phyloP scores from a whole-genome alignment of 2,797 vertebrate species.

The Gallinago solitaria region DNA sequence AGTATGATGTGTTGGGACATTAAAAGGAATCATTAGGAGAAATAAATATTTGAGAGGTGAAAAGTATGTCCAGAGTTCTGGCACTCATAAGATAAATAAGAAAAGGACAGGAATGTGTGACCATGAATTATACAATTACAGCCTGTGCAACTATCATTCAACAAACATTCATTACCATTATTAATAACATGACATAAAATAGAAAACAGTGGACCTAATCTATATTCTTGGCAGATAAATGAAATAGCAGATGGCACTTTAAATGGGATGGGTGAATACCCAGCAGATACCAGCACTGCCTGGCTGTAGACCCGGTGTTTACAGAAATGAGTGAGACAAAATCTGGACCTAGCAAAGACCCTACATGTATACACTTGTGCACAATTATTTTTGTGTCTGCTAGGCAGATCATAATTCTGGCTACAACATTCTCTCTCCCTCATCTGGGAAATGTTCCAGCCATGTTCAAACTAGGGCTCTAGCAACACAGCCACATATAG shows the following conservation, averaged over 20 bases:
- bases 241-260: conserved; percentile 46
- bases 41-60: conserved; percentile 22
- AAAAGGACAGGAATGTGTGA: not conserved
- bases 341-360: conserved; percentile 21
- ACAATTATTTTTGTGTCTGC: conserved; percentile 37
- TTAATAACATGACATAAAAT: conserved; percentile 37
- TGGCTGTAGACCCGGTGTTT: not conserved
- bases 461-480: not conserved
- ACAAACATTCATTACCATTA: conserved; percentile 32
- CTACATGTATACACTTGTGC: conserved; percentile 15
- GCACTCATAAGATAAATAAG: not conserved
- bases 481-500: not conserved
- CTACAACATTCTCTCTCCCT: not conserved
- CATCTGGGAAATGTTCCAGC: not conserved
- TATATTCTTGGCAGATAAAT: conserved; percentile 37
- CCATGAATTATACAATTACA: not conserved
- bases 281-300: not conserved
- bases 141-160: not conserved
- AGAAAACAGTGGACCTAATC: conserved; percentile 31
- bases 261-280: conserved; percentile 19
- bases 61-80: not conserved
- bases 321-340: conserved; percentile 5
- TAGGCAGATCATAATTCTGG: not conserved
- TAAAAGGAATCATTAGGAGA: not conserved
- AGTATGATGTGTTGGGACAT: not conserved